Conservation (phyloP, 2,113 vertebrate species). For the Arothron firmamentum region DNA sequence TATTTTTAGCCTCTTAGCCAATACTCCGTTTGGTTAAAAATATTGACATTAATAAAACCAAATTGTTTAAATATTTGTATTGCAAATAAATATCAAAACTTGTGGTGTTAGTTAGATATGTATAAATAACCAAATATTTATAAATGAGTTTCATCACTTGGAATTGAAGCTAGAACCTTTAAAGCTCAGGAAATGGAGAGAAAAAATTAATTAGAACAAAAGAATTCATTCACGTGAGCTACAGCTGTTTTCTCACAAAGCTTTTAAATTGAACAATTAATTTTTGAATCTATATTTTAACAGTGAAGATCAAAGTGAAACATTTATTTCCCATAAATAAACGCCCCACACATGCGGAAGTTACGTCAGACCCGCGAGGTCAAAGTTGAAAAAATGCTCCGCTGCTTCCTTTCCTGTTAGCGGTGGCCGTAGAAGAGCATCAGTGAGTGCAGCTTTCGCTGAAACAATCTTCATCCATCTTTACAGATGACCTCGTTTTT, state of each 20-base stretch:
- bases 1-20: no score
- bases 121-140: not conserved
- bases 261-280: not conserved
- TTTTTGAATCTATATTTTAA: not conserved
- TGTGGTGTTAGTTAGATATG: no score
- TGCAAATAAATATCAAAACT: no score
- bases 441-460: conserved; percentile 66
- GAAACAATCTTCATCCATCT: conserved; percentile 70
- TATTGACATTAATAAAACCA: no score
- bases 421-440: conserved; percentile 70
- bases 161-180: not conserved
- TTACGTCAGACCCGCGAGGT: conserved; percentile 46
- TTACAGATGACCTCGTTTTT: not conserved
- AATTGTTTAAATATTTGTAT: no score
- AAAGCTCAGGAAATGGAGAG: no score
- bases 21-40: no score
- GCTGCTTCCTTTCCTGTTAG: conserved; percentile 76
- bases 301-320: not conserved
- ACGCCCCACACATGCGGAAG: conserved; percentile 39
- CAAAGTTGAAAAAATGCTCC: conserved; percentile 60
- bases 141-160: not conserved
- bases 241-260: no score
- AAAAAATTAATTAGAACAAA: no score
- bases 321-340: not conserved
- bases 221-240: no score